Base-by-base conservation (phyloP, 2,797 vertebrate genomes). In the Xiphophorus birchmanni region DNA sequence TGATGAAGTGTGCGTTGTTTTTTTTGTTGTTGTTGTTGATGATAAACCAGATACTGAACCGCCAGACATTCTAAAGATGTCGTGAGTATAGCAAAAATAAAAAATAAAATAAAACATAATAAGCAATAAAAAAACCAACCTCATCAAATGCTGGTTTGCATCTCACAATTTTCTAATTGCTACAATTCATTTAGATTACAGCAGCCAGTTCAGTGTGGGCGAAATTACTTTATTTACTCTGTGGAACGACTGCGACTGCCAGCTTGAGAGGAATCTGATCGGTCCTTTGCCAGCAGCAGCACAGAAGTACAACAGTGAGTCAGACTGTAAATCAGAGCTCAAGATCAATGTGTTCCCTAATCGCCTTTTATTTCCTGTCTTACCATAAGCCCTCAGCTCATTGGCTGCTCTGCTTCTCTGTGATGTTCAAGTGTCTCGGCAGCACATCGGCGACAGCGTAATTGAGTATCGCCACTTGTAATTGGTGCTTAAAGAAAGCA, bases 311-410 rank as follows among this genome's bases (percentile, higher is more conserved):
- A 91, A 81, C 84, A 92, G 75, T 88, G 90, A 91, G 84, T 92
- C 91, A 85, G 84, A 88, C 72, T 89, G 84, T 92, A 93, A 94
- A 94, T 95, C 88, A 84, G 80, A 88, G 89, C 90, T 83, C 86
- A 85, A 87, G 88, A 95, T 94, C 93, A 93, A 93, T 95, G 91
- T 91, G 83, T 87, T 93, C 85, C 82, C 85, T 94, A 93, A 94
- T 95, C 84, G 78, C 88, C 88, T 87, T 91, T 92, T 90, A 92
- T 94, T 93, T 94, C 87, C 92, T 91, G 89, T 81, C 89, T 91
- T 86, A 84, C 80, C 86, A 63, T 86, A 78, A 88, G 83, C 78
- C 84, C 69, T 58, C 44, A 87, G 85, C 90, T 88, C 88, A 91
- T 71, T 89, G 86, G 89, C 86, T 85, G 72, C 80, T 80, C 60